phyloP scores from a whole-genome alignment of 2,888 invertebrate genomes.

The Monochamus alternatus region DNA sequence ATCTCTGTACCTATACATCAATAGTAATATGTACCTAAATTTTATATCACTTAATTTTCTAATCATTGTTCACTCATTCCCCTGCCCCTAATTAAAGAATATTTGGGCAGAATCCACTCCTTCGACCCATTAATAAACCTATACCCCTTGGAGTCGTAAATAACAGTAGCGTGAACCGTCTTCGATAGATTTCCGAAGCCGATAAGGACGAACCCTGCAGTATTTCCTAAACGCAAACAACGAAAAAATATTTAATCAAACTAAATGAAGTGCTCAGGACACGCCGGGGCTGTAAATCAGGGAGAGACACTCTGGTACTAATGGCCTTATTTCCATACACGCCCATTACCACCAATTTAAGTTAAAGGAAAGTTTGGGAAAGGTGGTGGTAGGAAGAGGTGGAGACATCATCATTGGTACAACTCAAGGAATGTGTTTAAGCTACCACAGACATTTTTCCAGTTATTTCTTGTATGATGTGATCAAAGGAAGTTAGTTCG shows the following conservation, averaged over 20 bases:
- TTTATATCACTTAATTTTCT: no score
- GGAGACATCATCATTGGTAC: no score
- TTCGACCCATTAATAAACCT: conserved; percentile 1
- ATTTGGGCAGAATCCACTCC: neutral
- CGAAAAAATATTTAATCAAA: conserved; percentile 59
- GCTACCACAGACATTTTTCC: no score
- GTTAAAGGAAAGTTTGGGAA: no score
- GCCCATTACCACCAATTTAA: conserved; percentile 32
- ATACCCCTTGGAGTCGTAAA: conserved; percentile 21
- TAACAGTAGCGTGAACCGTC: conserved; percentile 27
- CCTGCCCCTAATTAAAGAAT: no score
- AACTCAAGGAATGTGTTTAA: no score
- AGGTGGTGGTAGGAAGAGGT: no score
- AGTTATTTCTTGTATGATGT: no score
- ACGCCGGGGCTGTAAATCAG: conserved; percentile 60
- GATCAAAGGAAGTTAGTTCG: no score
- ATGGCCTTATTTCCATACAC: conserved; percentile 65
- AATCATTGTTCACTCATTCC: no score
- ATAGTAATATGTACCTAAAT: no score
- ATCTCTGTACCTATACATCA: no score
- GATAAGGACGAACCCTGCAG: conserved; percentile 43
- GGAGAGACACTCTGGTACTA: conserved; percentile 60
- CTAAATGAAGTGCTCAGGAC: conserved; percentile 59
- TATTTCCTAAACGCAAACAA: conserved; percentile 44
- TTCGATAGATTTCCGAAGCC: conserved; percentile 27